Percentiles rank a stretch among this genome's conserved stretches.
Evolutionary conservation across 2,888 invertebrate genomes (phyloP).

Genomic region (Perizoma flavofasciatum): DNA sequence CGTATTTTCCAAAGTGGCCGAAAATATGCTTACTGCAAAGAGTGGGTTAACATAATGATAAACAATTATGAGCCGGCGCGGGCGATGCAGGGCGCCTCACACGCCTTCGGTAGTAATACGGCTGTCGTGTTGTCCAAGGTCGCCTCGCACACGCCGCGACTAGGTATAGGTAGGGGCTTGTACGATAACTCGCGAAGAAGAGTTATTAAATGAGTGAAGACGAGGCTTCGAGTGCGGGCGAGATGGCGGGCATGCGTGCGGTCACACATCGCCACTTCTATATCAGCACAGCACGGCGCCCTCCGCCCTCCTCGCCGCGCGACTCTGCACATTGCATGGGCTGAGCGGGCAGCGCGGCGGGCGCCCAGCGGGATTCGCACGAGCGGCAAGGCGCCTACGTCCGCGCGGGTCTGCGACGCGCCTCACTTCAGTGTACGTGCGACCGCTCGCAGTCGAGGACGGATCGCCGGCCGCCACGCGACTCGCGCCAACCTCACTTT

Average conservation of each 20-base stretch:
- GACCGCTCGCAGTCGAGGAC: conserved; percentile 74
- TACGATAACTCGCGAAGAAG: conserved; percentile 51
- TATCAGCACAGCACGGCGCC: conserved; percentile 58
- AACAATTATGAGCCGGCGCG: conserved; percentile 29
- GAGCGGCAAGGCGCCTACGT: conserved; percentile 65
- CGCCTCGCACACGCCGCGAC: conserved; percentile 31
- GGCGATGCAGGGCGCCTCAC: conserved; percentile 17
- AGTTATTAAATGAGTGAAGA: conserved; percentile 47
- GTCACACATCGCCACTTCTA: conserved; percentile 66
- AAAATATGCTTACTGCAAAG: conserved; percentile 25
- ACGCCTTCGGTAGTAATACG: conserved; percentile 33
- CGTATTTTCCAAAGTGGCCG: conserved; percentile 5
- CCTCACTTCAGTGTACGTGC: conserved; percentile 75
- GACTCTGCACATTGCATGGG: conserved; percentile 32
- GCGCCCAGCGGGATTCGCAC: conserved; percentile 72
- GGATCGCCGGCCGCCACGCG: conserved; percentile 58
- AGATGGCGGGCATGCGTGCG: conserved; percentile 54
- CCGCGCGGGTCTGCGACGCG: conserved; percentile 37
- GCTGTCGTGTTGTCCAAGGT: conserved; percentile 49
- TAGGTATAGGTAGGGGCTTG: conserved; percentile 36
- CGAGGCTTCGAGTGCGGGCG: conserved; percentile 51
- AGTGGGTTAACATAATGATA: conserved; percentile 29
- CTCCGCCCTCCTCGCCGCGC: conserved; percentile 48
- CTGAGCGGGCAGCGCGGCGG: conserved; percentile 51
- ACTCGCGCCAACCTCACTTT: conserved; percentile 62